Evolutionary conservation across 2,113 vertebrate genomes (phyloP).

Genomic region (Tursiops truncatus): DNA sequence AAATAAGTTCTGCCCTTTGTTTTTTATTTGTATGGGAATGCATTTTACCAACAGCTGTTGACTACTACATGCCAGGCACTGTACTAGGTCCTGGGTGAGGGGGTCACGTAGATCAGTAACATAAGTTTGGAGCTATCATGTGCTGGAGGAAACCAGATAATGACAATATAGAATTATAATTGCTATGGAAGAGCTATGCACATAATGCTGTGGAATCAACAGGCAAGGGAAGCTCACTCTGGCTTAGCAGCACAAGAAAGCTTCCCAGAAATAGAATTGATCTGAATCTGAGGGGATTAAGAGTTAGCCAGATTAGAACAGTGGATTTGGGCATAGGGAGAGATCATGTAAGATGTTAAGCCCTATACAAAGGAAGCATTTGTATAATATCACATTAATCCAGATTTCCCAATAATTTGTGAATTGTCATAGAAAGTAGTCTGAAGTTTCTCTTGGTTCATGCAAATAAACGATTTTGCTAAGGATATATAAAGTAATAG

Average conservation of each 20-base stretch:
- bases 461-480: slow-evolving; percentile 22
- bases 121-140: background rate
- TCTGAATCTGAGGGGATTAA: background rate
- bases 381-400: background rate
- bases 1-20: background rate
- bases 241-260: background rate
- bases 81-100: background rate
- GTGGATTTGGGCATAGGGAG: background rate
- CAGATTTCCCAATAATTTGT: slow-evolving; percentile 35
- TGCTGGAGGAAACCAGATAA: slow-evolving; percentile 6
- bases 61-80: background rate
- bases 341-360: background rate
- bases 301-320: background rate
- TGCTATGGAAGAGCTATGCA: background rate
- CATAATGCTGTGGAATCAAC: background rate
- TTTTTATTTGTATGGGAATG: background rate
- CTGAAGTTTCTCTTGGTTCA: background rate
- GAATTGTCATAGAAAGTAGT: slow-evolving; percentile 7
- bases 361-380: background rate
- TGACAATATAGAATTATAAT: background rate
- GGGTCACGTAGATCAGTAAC: background rate
- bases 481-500: slow-evolving; percentile 3
- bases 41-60: background rate
- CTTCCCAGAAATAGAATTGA: slow-evolving; percentile 2
- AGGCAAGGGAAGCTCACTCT: background rate